These are phyloP conservation scores for Musca domestica DNA, from an alignment of 1,140 invertebrate species.

Conservation along the genomic window DNA sequence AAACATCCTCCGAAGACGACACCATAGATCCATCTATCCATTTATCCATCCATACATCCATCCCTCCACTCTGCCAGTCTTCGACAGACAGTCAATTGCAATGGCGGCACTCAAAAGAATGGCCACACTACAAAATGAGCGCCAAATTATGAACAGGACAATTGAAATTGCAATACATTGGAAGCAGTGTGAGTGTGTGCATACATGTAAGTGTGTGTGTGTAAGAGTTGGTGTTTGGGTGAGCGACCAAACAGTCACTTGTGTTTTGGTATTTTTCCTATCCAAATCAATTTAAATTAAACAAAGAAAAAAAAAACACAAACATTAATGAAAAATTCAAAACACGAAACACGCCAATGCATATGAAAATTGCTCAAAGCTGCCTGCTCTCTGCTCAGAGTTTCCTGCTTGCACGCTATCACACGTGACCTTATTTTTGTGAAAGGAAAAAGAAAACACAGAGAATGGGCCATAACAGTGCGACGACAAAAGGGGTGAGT, in stretches of 20 bases:
- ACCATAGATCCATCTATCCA: too few relatives aligned
- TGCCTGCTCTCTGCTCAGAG: neutral
- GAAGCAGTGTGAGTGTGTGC: too few relatives aligned
- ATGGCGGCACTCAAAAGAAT: too few relatives aligned
- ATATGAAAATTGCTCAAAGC: constrained; percentile 10
- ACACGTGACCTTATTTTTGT: constrained; percentile 27
- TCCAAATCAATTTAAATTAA: constrained; percentile 34
- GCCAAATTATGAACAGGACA: neutral
- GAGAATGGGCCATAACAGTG: neutral
- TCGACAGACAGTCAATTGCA: too few relatives aligned
- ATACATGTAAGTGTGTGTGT: constrained; percentile 3
- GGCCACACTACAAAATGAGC: neutral
- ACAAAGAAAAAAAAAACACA: constrained; percentile 29
- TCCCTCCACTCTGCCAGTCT: too few relatives aligned
- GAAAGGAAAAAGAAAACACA: constrained; percentile 13
- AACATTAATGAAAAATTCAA: constrained; percentile 29
- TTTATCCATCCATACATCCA: too few relatives aligned
- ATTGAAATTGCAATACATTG: too few relatives aligned
- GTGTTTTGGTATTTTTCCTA: too few relatives aligned
- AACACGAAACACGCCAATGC: constrained; percentile 25
- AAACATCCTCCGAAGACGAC: too few relatives aligned
- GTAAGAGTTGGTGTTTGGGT: neutral
- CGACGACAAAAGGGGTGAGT: constrained; percentile 1
- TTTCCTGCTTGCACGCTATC: constrained; percentile 7
- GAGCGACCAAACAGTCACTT: neutral